phyloP scores from a whole-genome alignment of 2,113 vertebrate genomes.

The Leucosticte australis region DNA sequence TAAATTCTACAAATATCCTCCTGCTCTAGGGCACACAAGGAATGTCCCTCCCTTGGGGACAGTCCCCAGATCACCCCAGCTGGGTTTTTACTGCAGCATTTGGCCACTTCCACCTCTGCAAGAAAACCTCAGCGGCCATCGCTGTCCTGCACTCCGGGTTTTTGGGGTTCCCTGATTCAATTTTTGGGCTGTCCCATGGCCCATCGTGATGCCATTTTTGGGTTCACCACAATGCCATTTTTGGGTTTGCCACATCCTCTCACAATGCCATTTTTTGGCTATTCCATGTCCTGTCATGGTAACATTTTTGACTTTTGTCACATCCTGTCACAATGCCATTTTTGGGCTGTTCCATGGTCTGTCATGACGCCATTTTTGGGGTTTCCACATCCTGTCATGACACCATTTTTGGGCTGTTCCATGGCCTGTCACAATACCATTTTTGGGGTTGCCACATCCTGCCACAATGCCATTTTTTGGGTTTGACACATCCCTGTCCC shows the following conservation, averaged over 20 bases:
- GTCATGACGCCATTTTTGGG: rapidly evolving
- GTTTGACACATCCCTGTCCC: neutral
- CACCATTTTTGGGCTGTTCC: no score
- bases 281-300: rapidly evolving
- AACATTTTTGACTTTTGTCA: neutral
- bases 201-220: neutral
- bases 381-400: neutral
- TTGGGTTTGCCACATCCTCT: rapidly evolving
- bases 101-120: neutral
- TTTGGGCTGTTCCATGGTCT: no score
- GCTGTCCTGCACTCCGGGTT: rapidly evolving
- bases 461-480: rapidly evolving
- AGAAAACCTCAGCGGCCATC: neutral
- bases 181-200: neutral
- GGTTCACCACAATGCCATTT: neutral
- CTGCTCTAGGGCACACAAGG: neutral
- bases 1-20: neutral
- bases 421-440: no score
- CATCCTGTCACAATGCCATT: rapidly evolving
- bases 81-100: neutral
- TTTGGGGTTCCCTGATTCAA: neutral
- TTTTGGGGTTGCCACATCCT: neutral
- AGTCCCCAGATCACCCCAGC: neutral
- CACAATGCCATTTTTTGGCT: neutral
- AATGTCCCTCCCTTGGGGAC: rapidly evolving